phyloP scores from a whole-genome alignment of 1,140 invertebrate species.

The Cydia splendana region DNA sequence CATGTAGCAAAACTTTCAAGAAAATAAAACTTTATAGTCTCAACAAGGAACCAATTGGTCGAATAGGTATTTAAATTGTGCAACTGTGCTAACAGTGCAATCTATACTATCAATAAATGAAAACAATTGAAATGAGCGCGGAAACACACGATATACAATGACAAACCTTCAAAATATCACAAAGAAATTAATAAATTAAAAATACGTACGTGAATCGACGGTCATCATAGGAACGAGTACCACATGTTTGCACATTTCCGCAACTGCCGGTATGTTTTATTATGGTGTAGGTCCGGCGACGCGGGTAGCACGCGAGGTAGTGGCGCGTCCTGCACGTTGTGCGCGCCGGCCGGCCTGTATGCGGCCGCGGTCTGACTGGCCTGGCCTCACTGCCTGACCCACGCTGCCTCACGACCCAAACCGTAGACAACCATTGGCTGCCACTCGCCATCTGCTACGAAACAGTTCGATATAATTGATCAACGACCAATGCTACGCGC shows the following conservation, averaged over 20 bases:
- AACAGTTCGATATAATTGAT: constrained; percentile 24
- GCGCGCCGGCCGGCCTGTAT: neutral
- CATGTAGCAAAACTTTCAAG: too few species aligned
- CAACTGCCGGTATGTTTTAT: neutral
- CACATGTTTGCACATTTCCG: constrained; percentile 62
- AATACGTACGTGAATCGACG: constrained; percentile 47
- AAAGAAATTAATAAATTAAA: neutral
- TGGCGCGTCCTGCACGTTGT: constrained; percentile 6
- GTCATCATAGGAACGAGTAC: constrained; percentile 52
- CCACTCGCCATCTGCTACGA: constrained; percentile 19
- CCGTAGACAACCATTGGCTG: neutral
- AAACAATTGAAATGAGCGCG: too few species aligned
- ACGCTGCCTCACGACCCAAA: constrained; percentile 1
- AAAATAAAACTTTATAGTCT: too few species aligned
- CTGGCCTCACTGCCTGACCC: neutral
- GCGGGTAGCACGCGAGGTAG: constrained; percentile 37
- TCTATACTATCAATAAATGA: too few species aligned
- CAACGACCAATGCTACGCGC: constrained; percentile 6
- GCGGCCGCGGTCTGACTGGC: neutral
- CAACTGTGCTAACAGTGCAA: neutral
- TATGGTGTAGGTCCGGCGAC: constrained; percentile 34
- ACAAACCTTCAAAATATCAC: too few species aligned
- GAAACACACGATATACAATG: too few species aligned
- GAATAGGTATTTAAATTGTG: neutral
- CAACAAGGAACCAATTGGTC: too few species aligned